phyloP scores from a whole-genome alignment of 2,888 invertebrate species.

The Linnaemya vulpina region DNA sequence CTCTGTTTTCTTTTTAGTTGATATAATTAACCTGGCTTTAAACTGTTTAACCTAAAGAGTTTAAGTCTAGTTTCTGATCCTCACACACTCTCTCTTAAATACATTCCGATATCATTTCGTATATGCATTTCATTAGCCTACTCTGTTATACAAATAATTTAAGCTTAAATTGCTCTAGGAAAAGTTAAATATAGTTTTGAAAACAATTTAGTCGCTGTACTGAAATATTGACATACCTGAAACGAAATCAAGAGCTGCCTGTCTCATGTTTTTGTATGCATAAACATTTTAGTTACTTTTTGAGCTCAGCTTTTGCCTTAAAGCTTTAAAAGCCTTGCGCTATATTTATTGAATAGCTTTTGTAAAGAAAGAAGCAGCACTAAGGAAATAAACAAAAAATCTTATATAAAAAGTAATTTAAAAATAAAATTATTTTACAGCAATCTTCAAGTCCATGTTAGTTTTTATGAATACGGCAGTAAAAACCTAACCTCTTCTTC shows the following conservation, averaged over 20 bases:
- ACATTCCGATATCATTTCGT: slow-evolving; percentile 16
- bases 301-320: too few species aligned
- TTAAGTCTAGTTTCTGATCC: slow-evolving; percentile 42
- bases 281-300: background rate
- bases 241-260: background rate
- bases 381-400: too few species aligned
- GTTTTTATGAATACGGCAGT: too few species aligned
- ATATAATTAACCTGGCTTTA: slow-evolving; percentile 43
- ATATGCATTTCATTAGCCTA: slow-evolving; percentile 1
- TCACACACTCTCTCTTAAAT: slow-evolving; percentile 29
- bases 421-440: too few species aligned
- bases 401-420: too few species aligned
- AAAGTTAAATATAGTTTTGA: slow-evolving; percentile 3
- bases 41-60: slow-evolving; percentile 42
- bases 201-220: background rate
- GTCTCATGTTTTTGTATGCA: background rate
- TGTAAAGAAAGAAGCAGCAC: too few species aligned
- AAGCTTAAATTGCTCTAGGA: slow-evolving; percentile 7
- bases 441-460: too few species aligned
- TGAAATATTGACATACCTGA: background rate
- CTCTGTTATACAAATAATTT: background rate
- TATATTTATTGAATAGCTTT: too few species aligned
- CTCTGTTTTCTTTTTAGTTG: background rate
- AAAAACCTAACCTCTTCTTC: too few species aligned
- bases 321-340: too few species aligned